These are phyloP conservation scores for Onychomys arenicola DNA, from an alignment of 2,797 vertebrate species.

Conservation along the genomic window DNA sequence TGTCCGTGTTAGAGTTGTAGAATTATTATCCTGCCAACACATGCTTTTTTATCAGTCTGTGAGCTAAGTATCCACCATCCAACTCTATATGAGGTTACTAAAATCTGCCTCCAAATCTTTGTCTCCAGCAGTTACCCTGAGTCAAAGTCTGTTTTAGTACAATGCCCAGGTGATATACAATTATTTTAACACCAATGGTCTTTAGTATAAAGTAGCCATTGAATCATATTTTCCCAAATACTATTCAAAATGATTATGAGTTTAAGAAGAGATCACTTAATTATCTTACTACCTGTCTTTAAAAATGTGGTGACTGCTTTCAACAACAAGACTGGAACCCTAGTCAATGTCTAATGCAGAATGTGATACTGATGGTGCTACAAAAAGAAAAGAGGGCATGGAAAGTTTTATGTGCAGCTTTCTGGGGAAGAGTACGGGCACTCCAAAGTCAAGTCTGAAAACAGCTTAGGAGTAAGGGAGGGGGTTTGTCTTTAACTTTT, in stretches of 20 bases:
- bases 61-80: neutral
- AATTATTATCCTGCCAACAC: neutral
- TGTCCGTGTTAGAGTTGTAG: no score
- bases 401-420: neutral
- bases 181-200: neutral
- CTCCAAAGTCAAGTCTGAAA: neutral
- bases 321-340: neutral
- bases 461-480: neutral
- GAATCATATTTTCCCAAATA: neutral
- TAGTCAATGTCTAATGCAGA: neutral
- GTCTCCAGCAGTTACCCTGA: neutral
- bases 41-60: neutral
- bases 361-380: neutral
- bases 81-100: neutral
- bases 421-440: neutral
- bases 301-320: neutral
- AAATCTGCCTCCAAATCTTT: neutral
- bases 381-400: neutral
- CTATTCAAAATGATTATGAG: neutral
- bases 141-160: conserved; percentile 23
- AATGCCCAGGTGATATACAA: neutral
- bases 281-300: neutral
- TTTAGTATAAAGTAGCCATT: neutral
- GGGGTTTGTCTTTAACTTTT: neutral
- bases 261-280: neutral